Base-by-base conservation (phyloP, 2,113 vertebrate species). In the Heliornis fulica region DNA sequence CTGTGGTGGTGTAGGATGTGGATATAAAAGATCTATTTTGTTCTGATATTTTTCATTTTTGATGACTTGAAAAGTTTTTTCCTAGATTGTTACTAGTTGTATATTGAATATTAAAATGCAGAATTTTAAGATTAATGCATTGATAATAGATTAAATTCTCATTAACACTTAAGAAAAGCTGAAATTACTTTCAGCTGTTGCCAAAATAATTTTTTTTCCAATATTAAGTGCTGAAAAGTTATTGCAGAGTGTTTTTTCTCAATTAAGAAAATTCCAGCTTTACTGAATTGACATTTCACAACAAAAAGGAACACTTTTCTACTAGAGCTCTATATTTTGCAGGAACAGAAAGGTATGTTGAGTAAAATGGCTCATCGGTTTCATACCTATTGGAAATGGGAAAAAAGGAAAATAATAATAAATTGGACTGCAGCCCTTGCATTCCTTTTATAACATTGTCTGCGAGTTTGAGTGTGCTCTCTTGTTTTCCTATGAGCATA, bases 1-100 rank as follows among this genome's bases (percentile, higher is more conserved):
- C 4, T 36, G 5, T 20, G 7, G 11, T 53, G 4, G 1, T 45
- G 2, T 53, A 79, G 8, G 13, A 28, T 0, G 4, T 28, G 8
- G 9, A 78, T 85, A 70, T 5, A 40, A 54, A 80, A 41, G 11
- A 36, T 65, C 51, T 17, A 63, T 32, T 65, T 41, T 0, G 38
- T 90, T 78, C 2, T 1, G 18, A 60, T 53, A 4, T 8, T 59
- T 84, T 59, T 57, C 23, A 5, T 19, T 77, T 78, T 43, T 56
- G 15, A 51, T 46, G 2, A 46, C 2, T 13, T 45, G 16, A 45
- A 16, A 46, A 28, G 3, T 18, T 79, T 7, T 71, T 41, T 0
- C 69, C 76, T 29, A 29, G 5, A 16, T 51, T 46, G 80, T 71
- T 45, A 13, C 8, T 36, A 22, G 9, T 15, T 64, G 72, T 59